Base-by-base conservation (phyloP, 2,113 vertebrate species). In the Psilopsiagon aurifrons region DNA sequence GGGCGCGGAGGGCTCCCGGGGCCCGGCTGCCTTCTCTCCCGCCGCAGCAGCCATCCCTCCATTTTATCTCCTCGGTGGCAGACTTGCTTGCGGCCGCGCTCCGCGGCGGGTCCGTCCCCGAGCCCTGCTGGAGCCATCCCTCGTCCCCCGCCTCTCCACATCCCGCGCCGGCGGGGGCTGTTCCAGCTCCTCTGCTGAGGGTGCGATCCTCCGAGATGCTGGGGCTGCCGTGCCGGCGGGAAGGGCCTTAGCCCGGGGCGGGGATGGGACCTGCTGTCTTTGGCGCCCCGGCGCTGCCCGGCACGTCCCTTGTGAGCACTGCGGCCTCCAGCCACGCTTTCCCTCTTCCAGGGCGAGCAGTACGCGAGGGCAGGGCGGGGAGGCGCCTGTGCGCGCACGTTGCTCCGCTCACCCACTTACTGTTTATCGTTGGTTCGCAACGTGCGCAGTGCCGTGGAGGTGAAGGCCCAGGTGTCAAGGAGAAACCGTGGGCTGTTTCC, bases 301-400 rank as follows among this genome's bases (percentile, higher is more conserved):
- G 62, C 39, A 5, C 4, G 25, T 11, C 23, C 1, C 33, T 29
- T 11, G 62, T 6, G 6, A 63, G 49, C 81, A 17, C 3, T 13
- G 11, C 80, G 2, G 9, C 67, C 44, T 8, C 4, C 9, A 1
- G 52, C 69, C 59, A 0, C 3, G 35, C 46, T 13, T 6, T 14
- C 7, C 29, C 16, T 7, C 5, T 8, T 12, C 17, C 29, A 6
- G 37, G 10, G 31, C 43, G 2, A n/a, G 41, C 44, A 23, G 37
- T 33, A 3, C 28, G 54, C 10, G 37, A 2, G n/a, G 35, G 39
- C 24, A 25, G 14, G 5, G 47, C 1, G 19, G 52, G 51, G 47
- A 13, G 12, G 6, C 16, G 13, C 25, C 0, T 4, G 0, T 12
- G 13, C 9, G 0, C 3, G 18, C 19, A 0, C 16, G 16, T 59